Base-by-base conservation (phyloP, 2,888 invertebrate species). In the Dromius quadrimaculatus region DNA sequence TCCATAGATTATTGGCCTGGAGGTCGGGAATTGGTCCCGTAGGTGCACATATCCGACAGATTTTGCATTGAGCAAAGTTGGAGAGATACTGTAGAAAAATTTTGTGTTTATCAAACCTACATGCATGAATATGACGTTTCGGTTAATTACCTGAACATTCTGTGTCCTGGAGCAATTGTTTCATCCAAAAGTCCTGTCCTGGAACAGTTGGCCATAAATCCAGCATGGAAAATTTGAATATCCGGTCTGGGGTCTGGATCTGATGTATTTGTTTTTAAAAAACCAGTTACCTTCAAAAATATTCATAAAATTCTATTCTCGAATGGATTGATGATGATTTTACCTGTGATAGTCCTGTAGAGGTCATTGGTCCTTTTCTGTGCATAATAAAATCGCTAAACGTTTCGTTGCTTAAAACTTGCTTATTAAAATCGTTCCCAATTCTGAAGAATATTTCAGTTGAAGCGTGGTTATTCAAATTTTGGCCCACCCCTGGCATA, bases 401-500 rank as follows among this genome's bases (percentile, higher is more conserved):
- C 5, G 72, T 68, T 8, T 43, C n/a, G 17, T 63, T 28, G 28
- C 64, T 61, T 11, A 71, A 19, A 43, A n/a, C n/a, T 38, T 65
- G 38, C 1, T 43, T 61, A 11, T 63, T 34, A 68, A 43, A 59
- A 4, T 68, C 61, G 28, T 59, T 43, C n/a, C 57, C 68, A n/a
- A 72, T 63, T 41, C 62, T 20, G 38, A 71, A 72, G 8, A 45
- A 41, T 5, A 72, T 23, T 64, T 71, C 71, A 3, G 64, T 71
- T 9, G 72, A 72, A 28, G 71, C 71, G 50, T 75, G 75, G 45
- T 75, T 74, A 9, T 71, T 70, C 17, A 75, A 38, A 72, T 82
- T 82, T 65, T 77, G 73, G 5, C 83, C 83, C 2, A 83, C 75
- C 4, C 74, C 82, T 0, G 81, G 81, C 13, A 81, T 74, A 73